Conservation (phyloP, 2,113 vertebrate species). For the Tiliqua scincoides region DNA sequence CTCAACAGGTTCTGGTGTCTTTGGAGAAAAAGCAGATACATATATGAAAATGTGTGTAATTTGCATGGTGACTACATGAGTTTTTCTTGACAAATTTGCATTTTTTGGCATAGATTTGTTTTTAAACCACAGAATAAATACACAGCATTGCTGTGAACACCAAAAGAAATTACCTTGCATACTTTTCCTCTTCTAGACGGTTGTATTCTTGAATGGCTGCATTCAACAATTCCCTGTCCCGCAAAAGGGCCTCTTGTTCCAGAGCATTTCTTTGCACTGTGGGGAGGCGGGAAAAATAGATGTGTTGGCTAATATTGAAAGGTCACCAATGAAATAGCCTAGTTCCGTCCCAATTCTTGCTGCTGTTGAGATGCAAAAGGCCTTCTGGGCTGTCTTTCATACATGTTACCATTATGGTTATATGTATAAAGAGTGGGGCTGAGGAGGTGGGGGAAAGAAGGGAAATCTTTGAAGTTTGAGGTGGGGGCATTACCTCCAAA, state of each 20-base stretch:
- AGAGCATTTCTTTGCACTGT: constrained; percentile 79
- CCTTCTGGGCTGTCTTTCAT: too few relatives aligned
- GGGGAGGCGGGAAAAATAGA: not conserved
- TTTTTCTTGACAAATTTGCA: not conserved
- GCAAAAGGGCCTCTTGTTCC: constrained; percentile 71
- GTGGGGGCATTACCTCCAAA: not conserved
- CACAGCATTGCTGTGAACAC: too few relatives aligned
- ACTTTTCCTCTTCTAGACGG: constrained; percentile 73
- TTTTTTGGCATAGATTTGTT: not conserved
- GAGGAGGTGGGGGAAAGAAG: too few relatives aligned
- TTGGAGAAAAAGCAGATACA: too few relatives aligned
- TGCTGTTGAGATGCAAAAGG: not conserved
- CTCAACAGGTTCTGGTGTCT: too few relatives aligned
- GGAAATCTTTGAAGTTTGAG: too few relatives aligned
- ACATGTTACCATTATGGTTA: not conserved
- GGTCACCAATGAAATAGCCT: not conserved
- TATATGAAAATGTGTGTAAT: not conserved
- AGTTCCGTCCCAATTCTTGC: not conserved
- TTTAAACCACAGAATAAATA: not conserved
- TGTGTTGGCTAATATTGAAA: not conserved
- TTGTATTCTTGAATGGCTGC: constrained; percentile 70
- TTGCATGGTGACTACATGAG: not conserved
- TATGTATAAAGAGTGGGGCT: not conserved
- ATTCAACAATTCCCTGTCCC: constrained; percentile 76
- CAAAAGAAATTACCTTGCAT: constrained; percentile 62